These are phyloP conservation scores for Lasioglossum leucozonium DNA, from an alignment of 2,888 invertebrate genomes.

Conservation along the genomic window DNA sequence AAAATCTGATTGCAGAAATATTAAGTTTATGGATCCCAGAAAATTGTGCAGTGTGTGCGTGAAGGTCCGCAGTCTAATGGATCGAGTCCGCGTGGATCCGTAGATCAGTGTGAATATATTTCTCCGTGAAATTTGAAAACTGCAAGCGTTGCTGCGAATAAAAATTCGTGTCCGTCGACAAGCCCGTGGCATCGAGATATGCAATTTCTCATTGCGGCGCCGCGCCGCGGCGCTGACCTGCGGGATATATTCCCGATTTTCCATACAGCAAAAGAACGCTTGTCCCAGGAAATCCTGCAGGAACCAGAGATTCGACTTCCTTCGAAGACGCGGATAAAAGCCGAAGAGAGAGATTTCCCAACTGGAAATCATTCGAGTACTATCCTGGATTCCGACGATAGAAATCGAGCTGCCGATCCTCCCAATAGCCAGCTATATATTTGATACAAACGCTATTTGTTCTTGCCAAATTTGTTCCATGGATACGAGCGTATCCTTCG, in stretches of 20 bases:
- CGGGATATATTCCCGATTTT: slow-evolving; percentile 56
- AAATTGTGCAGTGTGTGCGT: background rate
- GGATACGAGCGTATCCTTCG: slow-evolving; percentile 32
- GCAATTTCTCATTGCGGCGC: slow-evolving; percentile 41
- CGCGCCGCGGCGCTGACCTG: slow-evolving; percentile 13
- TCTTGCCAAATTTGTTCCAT: slow-evolving; percentile 52
- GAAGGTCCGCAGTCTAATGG: background rate
- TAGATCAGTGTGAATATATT: background rate
- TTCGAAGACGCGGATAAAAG: slow-evolving; percentile 41
- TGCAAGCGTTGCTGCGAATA: background rate
- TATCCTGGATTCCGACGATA: slow-evolving; percentile 39
- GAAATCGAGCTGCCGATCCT: slow-evolving; percentile 26
- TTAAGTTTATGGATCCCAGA: background rate
- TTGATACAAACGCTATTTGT: slow-evolving; percentile 56
- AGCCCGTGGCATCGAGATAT: slow-evolving; percentile 29
- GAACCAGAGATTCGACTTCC: slow-evolving; percentile 47
- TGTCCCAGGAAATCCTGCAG: slow-evolving; percentile 55
- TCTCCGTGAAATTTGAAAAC: slow-evolving; percentile 4
- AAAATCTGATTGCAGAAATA: background rate
- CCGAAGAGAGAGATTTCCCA: slow-evolving; percentile 48
- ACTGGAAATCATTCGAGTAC: slow-evolving; percentile 49
- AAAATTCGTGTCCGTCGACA: slow-evolving; percentile 15
- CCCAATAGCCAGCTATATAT: slow-evolving; percentile 32
- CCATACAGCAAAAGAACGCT: slow-evolving; percentile 36
- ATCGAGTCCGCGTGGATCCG: background rate